Evolutionary conservation across 2,113 vertebrate species (phyloP).

Genomic region (Pituophis catenifer): DNA sequence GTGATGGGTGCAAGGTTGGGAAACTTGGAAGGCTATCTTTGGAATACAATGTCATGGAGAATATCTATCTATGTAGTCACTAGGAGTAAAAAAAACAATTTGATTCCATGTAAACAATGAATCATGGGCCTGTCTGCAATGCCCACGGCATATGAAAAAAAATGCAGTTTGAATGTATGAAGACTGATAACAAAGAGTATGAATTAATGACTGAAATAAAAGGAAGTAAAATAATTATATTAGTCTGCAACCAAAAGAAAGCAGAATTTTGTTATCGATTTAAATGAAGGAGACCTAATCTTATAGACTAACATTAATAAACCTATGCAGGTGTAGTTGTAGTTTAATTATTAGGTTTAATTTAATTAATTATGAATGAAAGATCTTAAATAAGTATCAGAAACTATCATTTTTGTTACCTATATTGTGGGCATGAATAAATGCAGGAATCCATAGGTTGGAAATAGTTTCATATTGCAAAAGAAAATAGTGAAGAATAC

Average conservation of each 20-base stretch:
- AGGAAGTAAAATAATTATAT: neutral
- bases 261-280: neutral
- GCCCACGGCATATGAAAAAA: neutral
- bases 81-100: neutral
- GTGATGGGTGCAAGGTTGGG: neutral
- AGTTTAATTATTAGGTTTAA: neutral
- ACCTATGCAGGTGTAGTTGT: neutral
- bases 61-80: neutral
- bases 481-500: neutral
- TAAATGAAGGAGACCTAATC: neutral
- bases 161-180: slow-evolving; percentile 1
- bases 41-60: neutral
- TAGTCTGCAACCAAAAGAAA: neutral
- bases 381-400: neutral
- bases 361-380: neutral
- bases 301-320: neutral
- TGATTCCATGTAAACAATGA: neutral
- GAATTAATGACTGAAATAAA: neutral
- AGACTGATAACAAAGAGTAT: neutral
- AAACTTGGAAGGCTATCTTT: neutral
- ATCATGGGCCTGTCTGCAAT: neutral
- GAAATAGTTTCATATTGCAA: neutral
- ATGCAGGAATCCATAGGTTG: neutral
- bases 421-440: neutral
- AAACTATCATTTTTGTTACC: neutral